Evolutionary conservation across 1,140 invertebrate species (phyloP).

Genomic region (Bombus impatiens): DNA sequence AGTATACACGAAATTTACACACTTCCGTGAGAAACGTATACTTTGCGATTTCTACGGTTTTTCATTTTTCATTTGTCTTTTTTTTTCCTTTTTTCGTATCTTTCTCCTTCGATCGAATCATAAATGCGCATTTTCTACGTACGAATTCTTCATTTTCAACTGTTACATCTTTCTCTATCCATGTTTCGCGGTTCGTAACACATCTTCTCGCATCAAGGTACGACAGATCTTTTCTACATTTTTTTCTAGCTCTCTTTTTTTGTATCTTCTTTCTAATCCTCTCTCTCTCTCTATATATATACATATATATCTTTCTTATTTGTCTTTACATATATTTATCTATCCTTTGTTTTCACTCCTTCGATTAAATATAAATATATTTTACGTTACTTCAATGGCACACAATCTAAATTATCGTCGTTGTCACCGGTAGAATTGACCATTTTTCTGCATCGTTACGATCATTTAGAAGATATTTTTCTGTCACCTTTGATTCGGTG

Average conservation of each 20-base stretch:
- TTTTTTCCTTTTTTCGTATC: constrained; percentile 37
- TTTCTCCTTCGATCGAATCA: constrained; percentile 49
- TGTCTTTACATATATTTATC: constrained; percentile 26
- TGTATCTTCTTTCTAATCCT: constrained; percentile 11
- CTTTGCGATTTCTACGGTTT: constrained; percentile 22
- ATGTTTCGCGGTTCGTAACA: constrained; percentile 57
- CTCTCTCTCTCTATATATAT: background rate
- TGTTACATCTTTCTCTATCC: constrained; percentile 48
- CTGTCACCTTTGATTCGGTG: constrained; percentile 35
- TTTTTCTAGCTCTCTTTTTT: constrained; percentile 32
- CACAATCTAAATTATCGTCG: constrained; percentile 55
- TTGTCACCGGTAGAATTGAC: constrained; percentile 55
- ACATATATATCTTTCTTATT: constrained; percentile 22
- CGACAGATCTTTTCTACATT: constrained; percentile 32
- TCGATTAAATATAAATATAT: constrained; percentile 33
- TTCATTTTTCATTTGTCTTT: constrained; percentile 14
- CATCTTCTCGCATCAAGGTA: constrained; percentile 45
- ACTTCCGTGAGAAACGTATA: background rate
- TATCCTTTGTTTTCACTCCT: constrained; percentile 46
- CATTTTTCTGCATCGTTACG: constrained; percentile 66
- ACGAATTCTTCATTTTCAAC: constrained; percentile 13
- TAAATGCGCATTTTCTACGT: background rate
- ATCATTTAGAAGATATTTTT: constrained; percentile 40
- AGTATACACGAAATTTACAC: background rate
- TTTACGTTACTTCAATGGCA: constrained; percentile 48